phyloP scores from a whole-genome alignment of 2,113 vertebrate genomes.

The Melanerpes aurifrons region DNA sequence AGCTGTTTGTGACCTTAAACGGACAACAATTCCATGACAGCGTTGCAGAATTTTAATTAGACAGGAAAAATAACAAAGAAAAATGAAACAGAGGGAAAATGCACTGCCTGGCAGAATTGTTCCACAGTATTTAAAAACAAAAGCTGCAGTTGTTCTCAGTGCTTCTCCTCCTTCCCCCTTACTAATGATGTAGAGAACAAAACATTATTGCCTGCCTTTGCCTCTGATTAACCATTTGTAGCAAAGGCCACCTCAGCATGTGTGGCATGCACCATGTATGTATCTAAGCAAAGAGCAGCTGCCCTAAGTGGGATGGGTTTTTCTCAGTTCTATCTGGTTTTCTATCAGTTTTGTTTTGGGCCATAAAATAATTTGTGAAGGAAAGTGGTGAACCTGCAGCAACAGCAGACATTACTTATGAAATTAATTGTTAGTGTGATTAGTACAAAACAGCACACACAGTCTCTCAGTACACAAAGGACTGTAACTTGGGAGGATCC shows the following conservation, averaged over 20 bases:
- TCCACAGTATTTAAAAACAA: conserved; percentile 60
- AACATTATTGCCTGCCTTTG: conserved; percentile 23
- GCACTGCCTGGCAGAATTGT: conserved; percentile 71
- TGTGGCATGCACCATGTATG: neutral
- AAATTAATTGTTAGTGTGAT: neutral
- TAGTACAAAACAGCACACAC: neutral
- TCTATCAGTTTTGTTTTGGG: neutral
- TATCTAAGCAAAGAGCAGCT: neutral
- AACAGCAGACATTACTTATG: neutral
- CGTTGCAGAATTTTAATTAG: conserved; percentile 66
- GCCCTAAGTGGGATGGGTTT: neutral
- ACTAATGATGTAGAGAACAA: conserved; percentile 35
- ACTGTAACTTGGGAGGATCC: neutral
- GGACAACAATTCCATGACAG: conserved; percentile 65
- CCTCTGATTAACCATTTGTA: conserved; percentile 39
- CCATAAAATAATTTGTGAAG: neutral
- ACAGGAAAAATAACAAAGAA: conserved; percentile 64
- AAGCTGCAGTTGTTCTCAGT: conserved; percentile 57
- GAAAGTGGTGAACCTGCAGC: neutral
- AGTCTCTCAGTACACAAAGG: neutral
- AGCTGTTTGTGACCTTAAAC: conserved; percentile 70
- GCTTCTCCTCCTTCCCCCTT: conserved; percentile 48
- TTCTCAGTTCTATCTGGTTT: neutral
- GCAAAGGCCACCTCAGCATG: neutral
- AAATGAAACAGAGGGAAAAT: conserved; percentile 52